Evolutionary conservation across 53 echinoderm and acorn worm genomes (phyloP).

Genomic region (Antedon mediterranea): DNA sequence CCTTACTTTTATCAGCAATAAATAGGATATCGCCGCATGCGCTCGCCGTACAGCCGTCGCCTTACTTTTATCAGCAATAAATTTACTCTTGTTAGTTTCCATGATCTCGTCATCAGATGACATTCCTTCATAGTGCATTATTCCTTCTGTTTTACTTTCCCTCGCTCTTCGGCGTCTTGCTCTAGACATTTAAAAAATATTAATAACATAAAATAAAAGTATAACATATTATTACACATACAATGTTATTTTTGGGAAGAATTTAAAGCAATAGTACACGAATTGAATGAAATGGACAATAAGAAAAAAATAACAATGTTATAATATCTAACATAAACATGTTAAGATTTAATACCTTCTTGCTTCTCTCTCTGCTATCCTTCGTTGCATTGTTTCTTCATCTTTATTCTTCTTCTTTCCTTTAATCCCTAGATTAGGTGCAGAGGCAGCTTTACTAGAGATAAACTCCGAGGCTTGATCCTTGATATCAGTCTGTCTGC

Average conservation of each 20-base stretch:
- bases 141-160: constrained; percentile 18
- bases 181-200: constrained; percentile 20
- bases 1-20: too few relatives aligned
- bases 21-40: too few relatives aligned
- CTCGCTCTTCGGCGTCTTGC: constrained; percentile 57
- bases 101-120: constrained; percentile 87
- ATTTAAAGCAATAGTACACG: too few relatives aligned
- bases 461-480: constrained; percentile 72
- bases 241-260: too few relatives aligned
- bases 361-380: constrained; percentile 77
- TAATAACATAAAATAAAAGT: background rate
- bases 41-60: too few relatives aligned
- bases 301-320: too few relatives aligned
- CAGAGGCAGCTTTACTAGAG: constrained; percentile 52
- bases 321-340: too few relatives aligned
- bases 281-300: too few relatives aligned
- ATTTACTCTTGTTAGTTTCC: constrained; percentile 55
- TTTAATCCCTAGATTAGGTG: constrained; percentile 37
- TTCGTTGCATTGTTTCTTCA: constrained; percentile 41
- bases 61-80: constrained; percentile 66
- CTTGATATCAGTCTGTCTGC: constrained; percentile 78
- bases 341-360: constrained; percentile 85
- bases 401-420: constrained; percentile 35
- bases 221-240: too few relatives aligned
- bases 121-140: constrained; percentile 51